Evolutionary conservation across 2,113 vertebrate genomes (phyloP).

Genomic region (Gymnogyps californianus): DNA sequence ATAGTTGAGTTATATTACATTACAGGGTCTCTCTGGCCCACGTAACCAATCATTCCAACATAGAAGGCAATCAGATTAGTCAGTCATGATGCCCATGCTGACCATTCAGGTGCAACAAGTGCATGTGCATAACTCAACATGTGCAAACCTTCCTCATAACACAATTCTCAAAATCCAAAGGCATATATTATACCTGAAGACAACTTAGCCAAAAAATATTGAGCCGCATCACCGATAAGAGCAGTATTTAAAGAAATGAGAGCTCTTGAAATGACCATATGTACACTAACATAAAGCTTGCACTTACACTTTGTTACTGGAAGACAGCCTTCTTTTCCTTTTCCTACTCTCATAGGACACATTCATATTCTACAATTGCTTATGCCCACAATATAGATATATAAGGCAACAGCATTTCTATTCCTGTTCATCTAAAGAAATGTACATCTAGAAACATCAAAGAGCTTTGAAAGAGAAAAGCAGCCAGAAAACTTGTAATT

Average conservation of each 20-base stretch:
- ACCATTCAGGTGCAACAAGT: background rate
- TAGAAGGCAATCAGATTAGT: background rate
- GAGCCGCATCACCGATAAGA: background rate
- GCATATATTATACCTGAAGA: background rate
- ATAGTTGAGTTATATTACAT: background rate
- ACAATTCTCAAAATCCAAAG: background rate
- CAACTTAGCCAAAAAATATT: background rate
- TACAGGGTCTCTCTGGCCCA: background rate
- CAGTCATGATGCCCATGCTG: background rate
- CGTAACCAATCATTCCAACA: background rate
- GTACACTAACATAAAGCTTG: background rate
- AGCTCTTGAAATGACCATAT: background rate
- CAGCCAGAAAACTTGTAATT: background rate
- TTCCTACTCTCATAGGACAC: background rate
- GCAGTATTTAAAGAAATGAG: background rate
- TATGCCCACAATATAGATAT: background rate
- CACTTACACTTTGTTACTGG: background rate
- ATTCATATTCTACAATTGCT: background rate
- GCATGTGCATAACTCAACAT: background rate
- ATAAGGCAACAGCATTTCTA: background rate
- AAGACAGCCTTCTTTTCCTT: background rate
- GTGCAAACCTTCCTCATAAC: background rate
- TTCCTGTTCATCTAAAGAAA: background rate
- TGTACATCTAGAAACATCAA: background rate
- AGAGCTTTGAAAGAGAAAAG: background rate